Percentiles rank a stretch among this genome's conserved stretches.
Conservation (phyloP, 2,113 vertebrate species). For the Eudorcas thomsonii region DNA sequence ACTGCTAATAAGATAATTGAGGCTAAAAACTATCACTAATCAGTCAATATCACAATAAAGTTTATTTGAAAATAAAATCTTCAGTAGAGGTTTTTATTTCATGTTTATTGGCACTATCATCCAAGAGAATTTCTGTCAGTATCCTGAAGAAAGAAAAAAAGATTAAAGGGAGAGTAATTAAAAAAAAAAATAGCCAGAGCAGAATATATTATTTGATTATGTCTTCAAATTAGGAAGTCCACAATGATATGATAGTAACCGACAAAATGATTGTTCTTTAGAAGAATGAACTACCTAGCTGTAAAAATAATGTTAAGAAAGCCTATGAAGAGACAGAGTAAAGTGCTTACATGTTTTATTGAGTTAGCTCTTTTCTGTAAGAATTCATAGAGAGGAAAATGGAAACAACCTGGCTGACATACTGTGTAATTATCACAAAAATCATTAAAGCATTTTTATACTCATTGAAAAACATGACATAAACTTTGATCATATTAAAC, state of each 20-base stretch:
- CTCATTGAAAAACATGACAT: not conserved
- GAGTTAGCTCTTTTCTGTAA: not conserved
- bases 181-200: not conserved
- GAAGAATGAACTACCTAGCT: not conserved
- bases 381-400: not conserved
- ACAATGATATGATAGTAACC: not conserved
- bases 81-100: not conserved
- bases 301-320: not conserved
- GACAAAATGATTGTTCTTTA: not conserved
- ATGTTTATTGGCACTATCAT: not conserved
- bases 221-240: not conserved
- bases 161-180: not conserved
- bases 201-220: not conserved
- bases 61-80: not conserved
- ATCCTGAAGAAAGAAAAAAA: not conserved
- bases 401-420: not conserved
- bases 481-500: not conserved
- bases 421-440: not conserved
- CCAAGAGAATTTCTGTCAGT: not conserved
- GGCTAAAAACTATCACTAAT: not conserved
- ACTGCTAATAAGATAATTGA: not conserved
- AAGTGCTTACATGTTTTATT: not conserved
- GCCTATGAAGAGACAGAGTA: not conserved
- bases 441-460: not conserved
- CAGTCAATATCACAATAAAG: not conserved